phyloP scores from a whole-genome alignment of 2,888 invertebrate species.

The Kuschelorhynchus macadamiae region DNA sequence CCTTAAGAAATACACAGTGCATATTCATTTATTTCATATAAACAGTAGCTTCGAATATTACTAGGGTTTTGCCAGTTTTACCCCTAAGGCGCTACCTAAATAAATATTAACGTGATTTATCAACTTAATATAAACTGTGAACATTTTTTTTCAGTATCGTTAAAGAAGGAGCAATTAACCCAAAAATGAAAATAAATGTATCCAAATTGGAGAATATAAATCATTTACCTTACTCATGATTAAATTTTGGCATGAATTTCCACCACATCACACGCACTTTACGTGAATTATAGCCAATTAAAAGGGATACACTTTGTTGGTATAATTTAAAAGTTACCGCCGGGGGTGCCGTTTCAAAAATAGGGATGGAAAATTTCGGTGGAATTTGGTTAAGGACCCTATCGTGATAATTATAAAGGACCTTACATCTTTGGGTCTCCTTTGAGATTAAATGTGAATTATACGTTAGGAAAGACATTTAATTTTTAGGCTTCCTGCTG shows the following conservation, averaged over 20 bases:
- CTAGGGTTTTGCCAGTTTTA: no score
- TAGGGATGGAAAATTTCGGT: conserved; percentile 15
- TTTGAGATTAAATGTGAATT: neutral
- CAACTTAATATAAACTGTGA: neutral
- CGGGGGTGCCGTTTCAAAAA: conserved; percentile 38
- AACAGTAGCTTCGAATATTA: no score
- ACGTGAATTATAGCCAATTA: conserved; percentile 44
- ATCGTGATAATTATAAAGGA: conserved; percentile 23
- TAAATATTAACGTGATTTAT: no score
- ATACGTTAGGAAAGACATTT: no score
- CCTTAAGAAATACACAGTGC: no score
- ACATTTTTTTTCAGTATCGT: neutral
- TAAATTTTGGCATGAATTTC: conserved; percentile 46
- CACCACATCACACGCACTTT: conserved; percentile 47
- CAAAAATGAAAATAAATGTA: conserved; percentile 45
- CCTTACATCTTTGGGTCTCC: conserved; percentile 5
- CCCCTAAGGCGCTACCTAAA: no score
- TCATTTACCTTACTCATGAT: conserved; percentile 45
- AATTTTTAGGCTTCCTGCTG: no score
- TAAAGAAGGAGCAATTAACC: conserved; percentile 26
- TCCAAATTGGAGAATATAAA: conserved; percentile 40
- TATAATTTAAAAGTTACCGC: conserved; percentile 47
- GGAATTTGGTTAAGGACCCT: conserved; percentile 10
- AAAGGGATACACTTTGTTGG: conserved; percentile 47
- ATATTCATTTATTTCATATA: no score